Conservation (phyloP, 2,113 vertebrate species). For the Catagonus wagneri region DNA sequence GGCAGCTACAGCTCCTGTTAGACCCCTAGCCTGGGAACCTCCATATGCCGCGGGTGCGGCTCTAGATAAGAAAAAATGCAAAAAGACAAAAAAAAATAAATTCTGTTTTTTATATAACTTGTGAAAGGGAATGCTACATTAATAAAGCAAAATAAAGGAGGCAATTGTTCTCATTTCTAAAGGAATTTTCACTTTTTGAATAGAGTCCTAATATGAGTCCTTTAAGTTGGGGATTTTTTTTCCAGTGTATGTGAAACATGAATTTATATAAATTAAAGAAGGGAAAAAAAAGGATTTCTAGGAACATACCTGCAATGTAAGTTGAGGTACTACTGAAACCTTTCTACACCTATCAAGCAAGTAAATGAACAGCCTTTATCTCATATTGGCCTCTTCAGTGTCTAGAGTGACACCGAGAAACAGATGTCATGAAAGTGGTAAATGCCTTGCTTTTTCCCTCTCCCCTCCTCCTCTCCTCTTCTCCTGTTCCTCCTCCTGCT, state of each 20-base stretch:
- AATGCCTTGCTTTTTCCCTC: background rate
- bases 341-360: background rate
- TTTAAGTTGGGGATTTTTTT: background rate
- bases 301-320: background rate
- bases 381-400: background rate
- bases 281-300: background rate
- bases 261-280: background rate
- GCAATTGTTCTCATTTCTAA: background rate
- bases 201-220: background rate
- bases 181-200: constrained; percentile 30
- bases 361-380: background rate
- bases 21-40: too few species aligned
- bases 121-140: background rate
- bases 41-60: too few species aligned
- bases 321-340: background rate
- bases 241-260: background rate
- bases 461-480: too few species aligned
- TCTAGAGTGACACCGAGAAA: constrained; percentile 36
- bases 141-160: constrained; percentile 32
- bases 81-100: too few species aligned
- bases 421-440: background rate
- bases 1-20: too few species aligned
- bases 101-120: constrained; percentile 20
- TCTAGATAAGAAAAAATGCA: too few species aligned
- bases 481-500: too few species aligned